Evolutionary conservation across 2,888 invertebrate species (phyloP).

Genomic region (Neria commutata): DNA sequence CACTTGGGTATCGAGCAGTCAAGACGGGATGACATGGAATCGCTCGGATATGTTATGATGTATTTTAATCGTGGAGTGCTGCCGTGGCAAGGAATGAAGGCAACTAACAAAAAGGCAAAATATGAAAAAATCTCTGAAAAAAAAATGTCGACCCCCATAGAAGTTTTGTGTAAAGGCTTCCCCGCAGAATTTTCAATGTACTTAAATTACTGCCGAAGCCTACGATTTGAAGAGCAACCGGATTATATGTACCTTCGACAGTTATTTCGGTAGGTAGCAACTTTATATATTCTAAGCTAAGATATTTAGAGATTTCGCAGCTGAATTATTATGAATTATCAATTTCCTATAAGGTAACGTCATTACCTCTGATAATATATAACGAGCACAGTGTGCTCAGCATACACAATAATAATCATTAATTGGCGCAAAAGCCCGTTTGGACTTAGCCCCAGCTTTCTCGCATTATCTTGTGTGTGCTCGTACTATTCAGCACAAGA

Average conservation of each 20-base stretch:
- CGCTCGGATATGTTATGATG: constrained; percentile 97
- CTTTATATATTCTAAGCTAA: background rate
- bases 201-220: constrained; percentile 95
- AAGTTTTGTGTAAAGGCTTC: constrained; percentile 95
- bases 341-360: too few species aligned
- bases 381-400: too few species aligned
- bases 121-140: constrained; percentile 98
- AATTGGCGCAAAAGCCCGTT: too few species aligned
- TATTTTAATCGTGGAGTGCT: constrained; percentile 93
- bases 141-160: constrained; percentile 97
- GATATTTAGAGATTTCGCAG: too few species aligned
- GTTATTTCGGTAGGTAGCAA: constrained; percentile 59
- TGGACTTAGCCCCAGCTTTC: too few species aligned
- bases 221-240: constrained; percentile 96
- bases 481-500: too few species aligned
- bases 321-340: too few species aligned
- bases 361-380: too few species aligned
- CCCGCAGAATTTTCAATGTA: constrained; percentile 99
- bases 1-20: constrained; percentile 98
- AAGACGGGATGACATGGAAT: constrained; percentile 97
- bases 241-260: constrained; percentile 99
- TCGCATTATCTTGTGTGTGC: too few species aligned
- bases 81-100: constrained; percentile 97
- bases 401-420: too few species aligned
- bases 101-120: constrained; percentile 96